A percentile compares a stretch with the other conserved stretches of the same genome.
Evolutionary conservation across 2,113 vertebrate genomes (phyloP).

Genomic region (Oncorhynchus mykiss): DNA sequence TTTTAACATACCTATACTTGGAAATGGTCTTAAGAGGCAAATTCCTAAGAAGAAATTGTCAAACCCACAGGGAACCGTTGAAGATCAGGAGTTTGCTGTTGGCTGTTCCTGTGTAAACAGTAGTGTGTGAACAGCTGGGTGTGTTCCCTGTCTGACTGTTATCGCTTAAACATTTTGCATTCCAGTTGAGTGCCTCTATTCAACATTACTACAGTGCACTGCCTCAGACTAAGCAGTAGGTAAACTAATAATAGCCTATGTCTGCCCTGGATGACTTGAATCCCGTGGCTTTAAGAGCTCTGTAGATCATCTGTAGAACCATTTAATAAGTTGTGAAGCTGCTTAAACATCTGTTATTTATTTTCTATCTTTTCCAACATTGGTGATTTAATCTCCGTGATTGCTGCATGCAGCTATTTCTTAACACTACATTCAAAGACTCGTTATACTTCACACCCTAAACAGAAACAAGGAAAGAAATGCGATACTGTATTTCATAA

Average conservation of each 20-base stretch:
- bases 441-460: neutral
- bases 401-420: neutral
- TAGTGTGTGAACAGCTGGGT: slow-evolving; percentile 62
- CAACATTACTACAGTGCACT: neutral
- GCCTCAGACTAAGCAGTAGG: slow-evolving; percentile 19
- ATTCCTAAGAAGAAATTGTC: neutral
- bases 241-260: slow-evolving; percentile 3
- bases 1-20: neutral
- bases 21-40: neutral
- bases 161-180: slow-evolving; percentile 18
- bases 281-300: neutral
- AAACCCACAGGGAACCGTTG: slow-evolving; percentile 1
- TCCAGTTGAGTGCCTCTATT: neutral
- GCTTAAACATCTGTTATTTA: neutral
- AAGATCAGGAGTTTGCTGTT: slow-evolving; percentile 30
- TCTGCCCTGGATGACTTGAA: slow-evolving; percentile 3
- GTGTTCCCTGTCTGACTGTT: slow-evolving; percentile 28
- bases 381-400: neutral
- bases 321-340: neutral
- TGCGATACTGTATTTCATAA: neutral
- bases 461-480: neutral
- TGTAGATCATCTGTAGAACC: neutral
- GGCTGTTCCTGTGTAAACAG: slow-evolving; percentile 55
- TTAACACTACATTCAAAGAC: neutral
- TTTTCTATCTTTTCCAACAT: neutral